Base-by-base conservation (phyloP, 2,888 invertebrate genomes). In the Augiades crinisus region DNA sequence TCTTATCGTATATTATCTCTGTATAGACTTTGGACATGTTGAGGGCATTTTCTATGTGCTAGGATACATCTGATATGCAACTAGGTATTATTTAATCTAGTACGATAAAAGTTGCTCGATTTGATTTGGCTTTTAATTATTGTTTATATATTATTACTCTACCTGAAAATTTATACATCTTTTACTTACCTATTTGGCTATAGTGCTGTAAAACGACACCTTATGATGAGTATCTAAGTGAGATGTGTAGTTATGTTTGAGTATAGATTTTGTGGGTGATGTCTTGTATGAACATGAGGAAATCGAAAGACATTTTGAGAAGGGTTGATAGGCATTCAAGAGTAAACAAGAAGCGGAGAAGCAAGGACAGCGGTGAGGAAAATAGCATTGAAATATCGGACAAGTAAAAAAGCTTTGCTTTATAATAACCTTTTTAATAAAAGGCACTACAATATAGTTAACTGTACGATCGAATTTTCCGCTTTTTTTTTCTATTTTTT, bases 211-310 rank as follows among this genome's bases (percentile, higher is more conserved):
- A 47, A 33, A 12, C 33, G 21, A 27, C 12, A 37, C 10, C 24
- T 27, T 47, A 13, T 30, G 27, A 38, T 47, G 19, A 37, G n/a
- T 49, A 31, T 10, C 14, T 54, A 31, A n/a, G 43, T 50, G 56
- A 50, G 34, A 46, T 44, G 30, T 47, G 46, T 47, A 47, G 6
- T 40, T 16, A 38, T 40, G 31, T 47, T 10, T 31, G 38, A 47
- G 34, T 40, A 47, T 13, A 27, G 17, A 24, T 27, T 19, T 36
- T 45, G 46, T 45, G 33, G 16, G 37, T 30, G 27, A 47, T 19
- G 47, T 30, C 10, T 37, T 19, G 19, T 17, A 19, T 37, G 30
- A 38, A 14, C 3, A 31, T 30, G 21, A 14, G 19, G 36, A 46
- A 46, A 17, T 2, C 13, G 31, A 14, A 34, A 45, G 22, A 21